These are phyloP conservation scores for Drosophila vallismaia DNA, from an alignment of 2,888 invertebrate genomes.

Conservation along the genomic window DNA sequence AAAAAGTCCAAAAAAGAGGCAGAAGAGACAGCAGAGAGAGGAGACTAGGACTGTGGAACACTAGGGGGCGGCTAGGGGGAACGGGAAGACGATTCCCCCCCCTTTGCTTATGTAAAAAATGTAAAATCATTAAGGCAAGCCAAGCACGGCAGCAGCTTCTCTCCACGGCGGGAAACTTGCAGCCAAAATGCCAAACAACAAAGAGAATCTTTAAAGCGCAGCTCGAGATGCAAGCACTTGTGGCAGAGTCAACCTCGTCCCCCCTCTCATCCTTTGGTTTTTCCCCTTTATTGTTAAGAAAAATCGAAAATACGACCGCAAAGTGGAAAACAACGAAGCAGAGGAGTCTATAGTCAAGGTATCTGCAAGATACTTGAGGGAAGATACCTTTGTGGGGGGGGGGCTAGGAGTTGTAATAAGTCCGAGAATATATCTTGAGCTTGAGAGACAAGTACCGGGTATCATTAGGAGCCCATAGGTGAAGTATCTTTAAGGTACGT, in stretches of 20 bases:
- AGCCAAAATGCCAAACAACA: constrained; percentile 44
- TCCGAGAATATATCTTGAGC: too few species aligned
- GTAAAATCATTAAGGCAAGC: constrained; percentile 56
- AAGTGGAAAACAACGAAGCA: constrained; percentile 26
- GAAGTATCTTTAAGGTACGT: too few species aligned
- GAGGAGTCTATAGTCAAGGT: constrained; percentile 15
- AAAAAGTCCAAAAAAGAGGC: neutral
- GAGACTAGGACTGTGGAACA: neutral
- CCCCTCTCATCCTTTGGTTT: neutral
- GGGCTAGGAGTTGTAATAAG: neutral
- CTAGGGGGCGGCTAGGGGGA: too few species aligned
- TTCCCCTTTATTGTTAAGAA: constrained; percentile 20
- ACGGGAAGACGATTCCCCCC: too few species aligned
- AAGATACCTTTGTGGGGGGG: neutral
- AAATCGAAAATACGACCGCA: constrained; percentile 35
- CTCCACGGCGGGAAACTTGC: constrained; percentile 35
- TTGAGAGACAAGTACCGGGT: too few species aligned
- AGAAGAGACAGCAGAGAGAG: constrained; percentile 13
- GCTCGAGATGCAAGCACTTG: constrained; percentile 35
- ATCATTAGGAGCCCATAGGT: too few species aligned
- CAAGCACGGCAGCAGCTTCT: constrained; percentile 16
- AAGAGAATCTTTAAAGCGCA: constrained; percentile 36
- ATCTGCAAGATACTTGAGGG: neutral
- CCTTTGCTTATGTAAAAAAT: constrained; percentile 44
- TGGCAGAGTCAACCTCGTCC: constrained; percentile 3